phyloP scores from a whole-genome alignment of 2,113 vertebrate species.

The Typhlomys cinereus region DNA sequence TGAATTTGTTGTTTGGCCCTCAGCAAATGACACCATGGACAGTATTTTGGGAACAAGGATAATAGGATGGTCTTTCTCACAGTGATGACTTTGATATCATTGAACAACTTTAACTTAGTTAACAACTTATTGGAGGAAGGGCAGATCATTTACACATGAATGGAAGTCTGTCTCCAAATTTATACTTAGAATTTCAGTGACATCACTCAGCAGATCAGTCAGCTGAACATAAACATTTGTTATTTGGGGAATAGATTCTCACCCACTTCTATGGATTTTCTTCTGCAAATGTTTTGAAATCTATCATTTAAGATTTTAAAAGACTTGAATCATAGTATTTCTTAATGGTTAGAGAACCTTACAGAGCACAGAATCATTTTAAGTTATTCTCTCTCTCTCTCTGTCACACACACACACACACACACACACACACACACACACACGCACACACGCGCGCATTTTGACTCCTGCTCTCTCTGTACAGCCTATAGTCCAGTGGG shows the following conservation, averaged over 20 bases:
- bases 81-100: neutral
- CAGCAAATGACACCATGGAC: neutral
- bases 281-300: conserved; percentile 15
- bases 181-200: conserved; percentile 33
- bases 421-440: too few relatives aligned
- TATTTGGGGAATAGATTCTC: neutral
- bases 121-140: neutral
- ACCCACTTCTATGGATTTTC: neutral
- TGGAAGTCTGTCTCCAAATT: neutral
- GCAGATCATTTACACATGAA: neutral
- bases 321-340: neutral
- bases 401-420: too few relatives aligned
- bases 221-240: neutral
- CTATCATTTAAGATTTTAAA: neutral
- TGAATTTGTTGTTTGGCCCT: neutral
- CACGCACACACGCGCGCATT: too few relatives aligned
- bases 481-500: neutral
- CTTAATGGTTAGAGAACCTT: neutral
- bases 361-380: neutral
- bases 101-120: neutral
- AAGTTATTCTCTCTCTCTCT: neutral
- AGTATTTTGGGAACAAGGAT: neutral
- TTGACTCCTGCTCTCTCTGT: too few relatives aligned
- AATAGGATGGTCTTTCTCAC: neutral
- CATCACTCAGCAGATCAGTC: neutral